These are phyloP conservation scores for Myathropa florea DNA, from an alignment of 2,888 invertebrate genomes.

Conservation along the genomic window DNA sequence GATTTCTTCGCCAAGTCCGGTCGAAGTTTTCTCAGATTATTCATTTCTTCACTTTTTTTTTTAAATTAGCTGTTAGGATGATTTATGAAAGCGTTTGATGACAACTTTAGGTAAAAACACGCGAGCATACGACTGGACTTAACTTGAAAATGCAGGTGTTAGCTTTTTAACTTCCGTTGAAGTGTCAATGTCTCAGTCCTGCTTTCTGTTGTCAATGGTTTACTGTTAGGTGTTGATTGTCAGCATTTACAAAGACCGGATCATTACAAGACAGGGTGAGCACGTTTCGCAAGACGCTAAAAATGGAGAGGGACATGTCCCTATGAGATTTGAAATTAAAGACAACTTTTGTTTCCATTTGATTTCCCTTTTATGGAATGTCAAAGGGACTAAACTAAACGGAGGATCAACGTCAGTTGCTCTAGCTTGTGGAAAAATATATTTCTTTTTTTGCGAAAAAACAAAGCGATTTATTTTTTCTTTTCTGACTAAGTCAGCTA, in stretches of 20 bases:
- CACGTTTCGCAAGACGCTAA: neutral
- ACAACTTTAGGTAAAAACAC: neutral
- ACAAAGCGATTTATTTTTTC: too few species aligned
- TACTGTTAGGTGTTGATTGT: neutral
- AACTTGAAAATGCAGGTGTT: neutral
- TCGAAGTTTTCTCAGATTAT: neutral
- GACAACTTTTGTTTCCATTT: too few species aligned
- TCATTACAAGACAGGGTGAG: neutral
- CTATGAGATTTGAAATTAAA: too few species aligned
- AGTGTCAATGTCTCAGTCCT: neutral
- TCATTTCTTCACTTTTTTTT: neutral
- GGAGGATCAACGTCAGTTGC: too few species aligned
- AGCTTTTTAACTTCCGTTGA: neutral
- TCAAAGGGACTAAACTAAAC: too few species aligned
- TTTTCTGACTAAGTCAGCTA: too few species aligned
- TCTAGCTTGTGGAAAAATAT: too few species aligned
- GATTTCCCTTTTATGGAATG: too few species aligned
- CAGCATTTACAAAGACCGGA: neutral
- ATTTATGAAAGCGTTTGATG: neutral
- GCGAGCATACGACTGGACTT: neutral
- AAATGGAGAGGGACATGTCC: too few species aligned
- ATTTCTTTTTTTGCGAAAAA: too few species aligned
- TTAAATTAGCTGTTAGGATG: too few species aligned
- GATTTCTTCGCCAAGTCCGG: neutral
- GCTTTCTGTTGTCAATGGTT: neutral